phyloP scores from a whole-genome alignment of 2,888 invertebrate genomes.

The Carabus problematicus region DNA sequence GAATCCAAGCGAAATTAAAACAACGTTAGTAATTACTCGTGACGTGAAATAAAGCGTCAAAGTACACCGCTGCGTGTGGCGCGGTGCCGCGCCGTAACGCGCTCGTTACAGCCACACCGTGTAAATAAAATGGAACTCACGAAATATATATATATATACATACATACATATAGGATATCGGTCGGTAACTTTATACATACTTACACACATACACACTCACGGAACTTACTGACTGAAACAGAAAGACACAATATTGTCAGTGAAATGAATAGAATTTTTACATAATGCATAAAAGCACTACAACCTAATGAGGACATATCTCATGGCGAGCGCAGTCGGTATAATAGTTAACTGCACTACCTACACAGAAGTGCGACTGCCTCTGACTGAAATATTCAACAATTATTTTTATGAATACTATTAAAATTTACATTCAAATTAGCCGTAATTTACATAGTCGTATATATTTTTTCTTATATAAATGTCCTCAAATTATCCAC shows the following conservation, averaged over 20 bases:
- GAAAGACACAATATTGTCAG: no score
- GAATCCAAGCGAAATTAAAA: conserved; percentile 1
- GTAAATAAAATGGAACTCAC: no score
- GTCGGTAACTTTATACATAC: no score
- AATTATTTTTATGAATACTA: conserved; percentile 29
- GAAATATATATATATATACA: no score
- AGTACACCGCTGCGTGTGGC: no score
- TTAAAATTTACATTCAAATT: conserved; percentile 33
- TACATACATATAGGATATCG: no score
- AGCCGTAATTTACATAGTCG: conserved; percentile 27
- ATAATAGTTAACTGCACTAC: neutral
- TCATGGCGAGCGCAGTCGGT: neutral
- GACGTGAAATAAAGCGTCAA: conserved; percentile 1
- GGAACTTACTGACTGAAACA: no score
- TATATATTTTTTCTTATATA: conserved; percentile 28
- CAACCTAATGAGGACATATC: conserved; percentile 12
- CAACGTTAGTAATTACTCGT: neutral
- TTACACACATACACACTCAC: no score
- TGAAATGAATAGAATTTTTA: no score
- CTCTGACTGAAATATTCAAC: conserved; percentile 12
- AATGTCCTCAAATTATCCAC: conserved; percentile 31
- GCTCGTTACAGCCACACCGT: no score
- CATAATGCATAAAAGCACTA: no score
- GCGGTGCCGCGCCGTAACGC: no score
- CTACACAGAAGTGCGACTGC: conserved; percentile 14